A percentile compares a stretch with the other conserved stretches of the same genome.
phyloP scores from a whole-genome alignment of 92 coral and sea anemone species.

The Palythoa grandis region DNA sequence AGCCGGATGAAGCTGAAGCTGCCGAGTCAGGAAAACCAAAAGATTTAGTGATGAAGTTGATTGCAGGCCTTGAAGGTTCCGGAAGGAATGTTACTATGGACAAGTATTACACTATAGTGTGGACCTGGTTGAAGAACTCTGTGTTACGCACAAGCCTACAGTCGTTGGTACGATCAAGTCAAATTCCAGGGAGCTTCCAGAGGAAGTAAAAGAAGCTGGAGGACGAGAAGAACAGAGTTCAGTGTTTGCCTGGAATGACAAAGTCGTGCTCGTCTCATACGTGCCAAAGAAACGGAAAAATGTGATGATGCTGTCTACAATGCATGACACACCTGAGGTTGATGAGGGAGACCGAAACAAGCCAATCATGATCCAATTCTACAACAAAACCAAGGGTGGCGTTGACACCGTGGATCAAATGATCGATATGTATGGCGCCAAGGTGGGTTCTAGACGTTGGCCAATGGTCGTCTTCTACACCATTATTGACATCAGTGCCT shows the following conservation, averaged over 20 bases:
- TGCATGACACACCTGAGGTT: constrained; percentile 24
- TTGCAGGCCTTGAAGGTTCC: too few relatives aligned
- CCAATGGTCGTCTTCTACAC: constrained; percentile 35
- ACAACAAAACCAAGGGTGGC: constrained; percentile 40
- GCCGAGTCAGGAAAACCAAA: too few relatives aligned
- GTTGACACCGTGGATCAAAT: constrained; percentile 41
- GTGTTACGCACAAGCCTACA: not conserved
- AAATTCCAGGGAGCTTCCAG: not conserved
- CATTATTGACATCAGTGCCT: too few relatives aligned
- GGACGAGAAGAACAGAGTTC: not conserved
- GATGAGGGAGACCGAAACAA: constrained; percentile 27
- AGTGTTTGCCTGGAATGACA: constrained; percentile 11
- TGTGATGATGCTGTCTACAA: constrained; percentile 40
- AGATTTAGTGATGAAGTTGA: too few relatives aligned
- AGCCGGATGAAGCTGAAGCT: too few relatives aligned
- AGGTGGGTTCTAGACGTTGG: constrained; percentile 33
- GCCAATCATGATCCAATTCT: constrained; percentile 20
- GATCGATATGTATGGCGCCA: constrained; percentile 26
- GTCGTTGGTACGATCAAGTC: not conserved
- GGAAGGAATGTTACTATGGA: too few relatives aligned
- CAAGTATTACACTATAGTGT: too few relatives aligned
- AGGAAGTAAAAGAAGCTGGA: not conserved
- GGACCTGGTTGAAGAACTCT: too few relatives aligned
- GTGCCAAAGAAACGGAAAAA: constrained; percentile 23
- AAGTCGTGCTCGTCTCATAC: constrained; percentile 23